These are phyloP conservation scores for Cantharis rufa DNA, from an alignment of 2,888 invertebrate species.

Conservation along the genomic window DNA sequence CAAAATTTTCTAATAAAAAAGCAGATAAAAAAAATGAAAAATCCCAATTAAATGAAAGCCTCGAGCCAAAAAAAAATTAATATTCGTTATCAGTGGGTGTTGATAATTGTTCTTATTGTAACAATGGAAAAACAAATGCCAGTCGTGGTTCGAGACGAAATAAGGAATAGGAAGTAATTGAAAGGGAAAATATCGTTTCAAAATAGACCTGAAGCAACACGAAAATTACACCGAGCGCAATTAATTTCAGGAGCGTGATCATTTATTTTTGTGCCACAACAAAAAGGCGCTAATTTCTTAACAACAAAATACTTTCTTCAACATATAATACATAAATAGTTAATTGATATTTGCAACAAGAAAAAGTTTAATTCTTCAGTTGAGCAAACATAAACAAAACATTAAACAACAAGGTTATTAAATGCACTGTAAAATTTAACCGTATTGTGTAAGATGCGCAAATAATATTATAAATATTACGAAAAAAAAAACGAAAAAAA, in stretches of 20 bases:
- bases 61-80: neutral
- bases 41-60: neutral
- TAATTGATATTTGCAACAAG: neutral
- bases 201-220: neutral
- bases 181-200: neutral
- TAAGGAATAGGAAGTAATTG: neutral
- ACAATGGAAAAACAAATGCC: neutral
- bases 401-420: neutral
- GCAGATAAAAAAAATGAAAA: neutral
- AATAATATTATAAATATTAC: neutral
- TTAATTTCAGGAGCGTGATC: neutral
- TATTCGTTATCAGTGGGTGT: neutral
- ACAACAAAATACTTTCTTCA: neutral
- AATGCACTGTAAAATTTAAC: neutral
- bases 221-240: neutral
- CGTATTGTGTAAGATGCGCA: neutral
- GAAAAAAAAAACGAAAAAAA: neutral
- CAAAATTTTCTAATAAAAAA: neutral
- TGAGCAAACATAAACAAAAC: neutral
- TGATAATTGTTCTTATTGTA: neutral
- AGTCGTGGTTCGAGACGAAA: neutral
- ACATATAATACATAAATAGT: neutral
- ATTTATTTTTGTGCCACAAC: neutral
- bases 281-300: neutral
- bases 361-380: slow-evolving; percentile 1